phyloP scores from a whole-genome alignment of 2,888 invertebrate species.

The Nineta flava region DNA sequence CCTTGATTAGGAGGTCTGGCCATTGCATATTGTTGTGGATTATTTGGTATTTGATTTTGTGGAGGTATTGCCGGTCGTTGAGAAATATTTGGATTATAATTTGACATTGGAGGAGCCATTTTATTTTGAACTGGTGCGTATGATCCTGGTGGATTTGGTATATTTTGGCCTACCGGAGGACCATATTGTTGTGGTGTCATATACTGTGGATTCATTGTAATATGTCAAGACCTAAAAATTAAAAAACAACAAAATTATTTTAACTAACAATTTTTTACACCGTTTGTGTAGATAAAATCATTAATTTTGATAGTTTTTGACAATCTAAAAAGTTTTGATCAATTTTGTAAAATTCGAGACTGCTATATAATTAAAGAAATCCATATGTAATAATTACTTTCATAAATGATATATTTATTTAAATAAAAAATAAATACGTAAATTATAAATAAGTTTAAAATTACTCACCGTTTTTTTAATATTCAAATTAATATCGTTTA shows the following conservation, averaged over 20 bases:
- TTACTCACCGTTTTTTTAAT: background rate
- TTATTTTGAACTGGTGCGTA: background rate
- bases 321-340: too few relatives aligned
- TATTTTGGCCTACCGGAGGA: slow-evolving; percentile 2
- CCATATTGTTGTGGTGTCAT: slow-evolving; percentile 24
- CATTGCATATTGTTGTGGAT: too few relatives aligned
- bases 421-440: too few relatives aligned
- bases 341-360: too few relatives aligned
- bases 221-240: background rate
- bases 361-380: too few relatives aligned
- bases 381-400: background rate
- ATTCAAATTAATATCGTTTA: background rate
- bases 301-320: too few relatives aligned
- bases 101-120: background rate
- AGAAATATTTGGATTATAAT: background rate
- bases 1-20: background rate
- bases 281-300: too few relatives aligned
- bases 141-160: slow-evolving; percentile 1
- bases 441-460: background rate
- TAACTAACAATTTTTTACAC: too few relatives aligned
- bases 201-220: slow-evolving; percentile 35
- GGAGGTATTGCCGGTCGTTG: background rate
- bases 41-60: too few relatives aligned
- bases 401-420: background rate
- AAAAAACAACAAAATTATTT: too few relatives aligned